A percentile compares a stretch with the other conserved stretches of the same genome.
Conservation (phyloP, 2,888 invertebrate species). For the Drosophila anomalata region DNA sequence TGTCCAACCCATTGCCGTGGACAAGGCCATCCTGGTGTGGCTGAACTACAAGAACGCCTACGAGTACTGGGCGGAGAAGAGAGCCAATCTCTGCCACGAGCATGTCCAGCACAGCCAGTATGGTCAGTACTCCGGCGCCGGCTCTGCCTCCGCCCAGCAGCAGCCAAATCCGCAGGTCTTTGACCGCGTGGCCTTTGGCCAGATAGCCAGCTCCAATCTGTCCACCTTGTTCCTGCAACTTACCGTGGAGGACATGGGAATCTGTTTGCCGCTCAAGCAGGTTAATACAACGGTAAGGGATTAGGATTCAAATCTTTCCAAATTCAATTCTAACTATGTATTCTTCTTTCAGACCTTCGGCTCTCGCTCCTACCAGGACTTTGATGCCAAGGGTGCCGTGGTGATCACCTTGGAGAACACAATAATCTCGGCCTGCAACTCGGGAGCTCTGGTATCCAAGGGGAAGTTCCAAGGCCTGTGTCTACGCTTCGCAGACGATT, state of each 20-base stretch:
- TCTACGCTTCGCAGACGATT: conserved; percentile 97
- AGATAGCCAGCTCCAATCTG: conserved; percentile 91
- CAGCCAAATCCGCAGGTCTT: conserved; percentile 83
- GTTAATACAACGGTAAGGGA: conserved; percentile 86
- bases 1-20: conserved; percentile 98
- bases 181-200: conserved; percentile 91
- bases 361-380: conserved; percentile 88
- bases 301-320: background rate
- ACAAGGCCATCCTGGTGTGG: conserved; percentile 99
- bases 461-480: conserved; percentile 96
- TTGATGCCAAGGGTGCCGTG: conserved; percentile 94
- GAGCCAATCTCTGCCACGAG: conserved; percentile 95
- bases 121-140: conserved; percentile 15
- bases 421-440: conserved; percentile 96
- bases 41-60: conserved; percentile 99
- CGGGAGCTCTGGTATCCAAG: conserved; percentile 97
- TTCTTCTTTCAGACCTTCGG: conserved; percentile 86
- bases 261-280: conserved; percentile 95
- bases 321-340: background rate
- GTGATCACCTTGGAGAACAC: conserved; percentile 98
- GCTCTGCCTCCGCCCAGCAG: conserved; percentile 18
- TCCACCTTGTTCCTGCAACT: conserved; percentile 96
- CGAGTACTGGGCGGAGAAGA: conserved; percentile 99
- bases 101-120: conserved; percentile 85
- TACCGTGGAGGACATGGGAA: conserved; percentile 98